Evolutionary conservation across 1,140 invertebrate species (phyloP).

Genomic region (Achroia grisella): DNA sequence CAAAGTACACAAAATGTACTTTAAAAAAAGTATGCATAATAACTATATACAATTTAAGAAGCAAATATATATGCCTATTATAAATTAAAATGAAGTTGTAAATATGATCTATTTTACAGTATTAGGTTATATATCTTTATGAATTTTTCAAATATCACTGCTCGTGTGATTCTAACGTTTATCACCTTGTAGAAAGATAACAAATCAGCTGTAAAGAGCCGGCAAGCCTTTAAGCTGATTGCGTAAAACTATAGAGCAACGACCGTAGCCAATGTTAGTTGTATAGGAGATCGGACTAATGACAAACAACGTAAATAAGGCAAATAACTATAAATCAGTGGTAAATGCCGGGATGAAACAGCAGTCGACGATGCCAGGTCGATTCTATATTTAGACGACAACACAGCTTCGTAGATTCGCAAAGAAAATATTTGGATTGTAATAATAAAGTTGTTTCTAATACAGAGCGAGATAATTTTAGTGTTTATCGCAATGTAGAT

Average conservation of each 20-base stretch:
- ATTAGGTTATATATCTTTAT: too few relatives aligned
- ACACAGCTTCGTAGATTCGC: constrained; percentile 25
- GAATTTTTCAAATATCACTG: too few relatives aligned
- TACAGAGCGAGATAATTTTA: constrained; percentile 16
- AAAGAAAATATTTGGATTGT: constrained; percentile 14
- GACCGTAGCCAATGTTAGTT: constrained; percentile 24
- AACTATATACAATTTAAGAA: too few relatives aligned
- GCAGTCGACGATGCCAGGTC: constrained; percentile 19
- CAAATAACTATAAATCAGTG: constrained; percentile 19
- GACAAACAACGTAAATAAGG: constrained; percentile 34
- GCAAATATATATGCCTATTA: too few relatives aligned
- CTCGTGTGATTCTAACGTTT: too few relatives aligned
- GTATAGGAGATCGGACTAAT: constrained; percentile 10
- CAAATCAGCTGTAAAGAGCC: too few relatives aligned
- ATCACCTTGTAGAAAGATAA: too few relatives aligned
- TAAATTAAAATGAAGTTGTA: too few relatives aligned
- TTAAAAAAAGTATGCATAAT: too few relatives aligned
- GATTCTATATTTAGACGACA: constrained; percentile 38
- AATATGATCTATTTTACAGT: too few relatives aligned
- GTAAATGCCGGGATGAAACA: constrained; percentile 12
- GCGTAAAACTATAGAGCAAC: constrained; percentile 20
- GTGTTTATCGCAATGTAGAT: background rate
- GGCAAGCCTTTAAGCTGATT: too few relatives aligned
- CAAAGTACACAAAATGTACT: too few relatives aligned
- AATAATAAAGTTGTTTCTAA: constrained; percentile 14